These are phyloP conservation scores for Sebastes jordani DNA, from an alignment of 2,797 vertebrate species.

Conservation along the genomic window DNA sequence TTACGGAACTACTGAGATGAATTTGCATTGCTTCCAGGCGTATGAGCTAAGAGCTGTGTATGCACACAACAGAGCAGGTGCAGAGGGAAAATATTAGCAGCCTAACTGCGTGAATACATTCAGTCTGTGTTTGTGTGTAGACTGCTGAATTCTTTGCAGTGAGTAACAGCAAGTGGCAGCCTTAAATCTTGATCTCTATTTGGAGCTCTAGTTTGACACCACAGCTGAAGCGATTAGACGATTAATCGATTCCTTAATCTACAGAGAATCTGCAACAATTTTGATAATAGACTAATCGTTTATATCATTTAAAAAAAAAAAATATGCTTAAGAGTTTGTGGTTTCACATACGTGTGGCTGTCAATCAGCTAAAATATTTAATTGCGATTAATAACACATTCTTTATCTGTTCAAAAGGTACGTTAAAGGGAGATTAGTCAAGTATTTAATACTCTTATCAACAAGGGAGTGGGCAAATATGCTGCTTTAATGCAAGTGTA, in stretches of 20 bases:
- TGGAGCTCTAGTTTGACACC: not conserved
- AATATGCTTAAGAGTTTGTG: not conserved
- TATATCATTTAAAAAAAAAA: not conserved
- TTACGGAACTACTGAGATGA: not conserved
- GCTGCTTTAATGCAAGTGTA: no score
- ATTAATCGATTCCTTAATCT: not conserved
- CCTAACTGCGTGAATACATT: not conserved
- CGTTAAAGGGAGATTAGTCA: no score
- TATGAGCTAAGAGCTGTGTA: not conserved
- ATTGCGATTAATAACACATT: no score
- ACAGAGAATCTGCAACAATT: not conserved
- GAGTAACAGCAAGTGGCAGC: not conserved
- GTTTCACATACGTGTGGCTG: not conserved
- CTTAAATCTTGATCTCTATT: not conserved
- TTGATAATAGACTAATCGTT: not conserved
- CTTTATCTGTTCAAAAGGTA: no score
- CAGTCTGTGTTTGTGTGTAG: slow-evolving; percentile 5
- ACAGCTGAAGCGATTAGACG: not conserved
- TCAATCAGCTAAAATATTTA: no score
- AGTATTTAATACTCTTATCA: no score
- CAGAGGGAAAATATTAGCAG: not conserved
- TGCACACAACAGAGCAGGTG: not conserved
- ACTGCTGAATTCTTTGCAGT: not conserved
- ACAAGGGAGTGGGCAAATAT: no score
- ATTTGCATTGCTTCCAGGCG: slow-evolving; percentile 9